Conservation (phyloP, 1,140 invertebrate species). For the Drosophila burlai region DNA sequence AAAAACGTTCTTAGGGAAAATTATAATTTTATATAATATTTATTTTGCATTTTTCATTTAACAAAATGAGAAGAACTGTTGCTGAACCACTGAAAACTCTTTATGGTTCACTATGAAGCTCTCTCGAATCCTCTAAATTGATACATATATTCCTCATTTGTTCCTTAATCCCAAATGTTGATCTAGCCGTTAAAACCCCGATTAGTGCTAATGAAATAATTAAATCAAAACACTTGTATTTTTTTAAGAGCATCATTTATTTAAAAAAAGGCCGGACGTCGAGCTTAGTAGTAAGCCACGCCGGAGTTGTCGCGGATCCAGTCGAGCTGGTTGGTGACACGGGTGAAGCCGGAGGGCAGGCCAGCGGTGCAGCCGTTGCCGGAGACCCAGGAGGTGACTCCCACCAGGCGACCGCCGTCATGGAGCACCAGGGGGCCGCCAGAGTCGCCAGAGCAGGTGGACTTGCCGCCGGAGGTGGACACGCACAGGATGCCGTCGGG, state of each 20-base stretch:
- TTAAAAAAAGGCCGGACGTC: neutral
- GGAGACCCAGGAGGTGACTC: slow-evolving; percentile 84
- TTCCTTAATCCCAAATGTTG: no score
- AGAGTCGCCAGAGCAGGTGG: slow-evolving; percentile 86
- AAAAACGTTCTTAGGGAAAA: no score
- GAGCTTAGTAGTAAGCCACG: slow-evolving; percentile 43
- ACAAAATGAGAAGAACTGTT: no score
- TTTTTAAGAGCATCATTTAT: neutral
- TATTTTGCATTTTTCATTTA: neutral
- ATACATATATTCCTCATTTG: no score
- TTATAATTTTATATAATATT: neutral
- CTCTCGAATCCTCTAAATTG: no score
- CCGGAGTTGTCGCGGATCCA: slow-evolving; percentile 74
- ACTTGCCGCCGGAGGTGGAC: slow-evolving; percentile 43
- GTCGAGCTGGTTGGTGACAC: neutral
- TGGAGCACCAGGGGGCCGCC: slow-evolving; percentile 86
- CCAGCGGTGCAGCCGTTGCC: slow-evolving; percentile 48
- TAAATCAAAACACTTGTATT: no score
- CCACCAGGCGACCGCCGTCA: slow-evolving; percentile 84
- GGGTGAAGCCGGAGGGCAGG: slow-evolving; percentile 81
- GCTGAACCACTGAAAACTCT: neutral
- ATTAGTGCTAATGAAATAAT: no score
- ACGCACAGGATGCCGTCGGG: no score
- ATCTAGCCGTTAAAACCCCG: no score
- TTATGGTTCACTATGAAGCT: neutral